Evolutionary conservation across 2,888 invertebrate species (phyloP), one percentile per base, ranked within the genome.

Genomic region (Frankliniella fusca): DNA sequence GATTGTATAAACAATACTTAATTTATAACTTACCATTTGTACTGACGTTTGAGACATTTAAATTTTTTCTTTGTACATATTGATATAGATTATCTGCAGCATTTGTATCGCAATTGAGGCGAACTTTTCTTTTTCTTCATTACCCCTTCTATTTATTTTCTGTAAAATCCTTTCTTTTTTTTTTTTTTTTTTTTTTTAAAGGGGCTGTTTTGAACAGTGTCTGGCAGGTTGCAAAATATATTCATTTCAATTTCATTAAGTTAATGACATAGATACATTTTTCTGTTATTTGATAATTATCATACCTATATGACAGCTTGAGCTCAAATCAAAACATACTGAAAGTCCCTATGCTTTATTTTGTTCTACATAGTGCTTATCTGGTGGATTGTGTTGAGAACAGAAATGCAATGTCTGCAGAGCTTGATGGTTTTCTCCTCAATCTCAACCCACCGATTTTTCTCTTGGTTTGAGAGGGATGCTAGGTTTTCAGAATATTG

Each of bases 401-500:
- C 9, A 27, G 8, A 12, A 9, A 23, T 23, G 70, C 12, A 76
- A 0, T 76, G 23, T 10, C 12, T 8, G 27, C 70, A 76, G 27
- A 76, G 27, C 1, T n/a, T 79, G 3, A 38, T 23, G 23, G 83
- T 83, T 28, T 48, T 61, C 15, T 80, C 49, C 23, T 23, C 18
- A n/a, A 81, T 81, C 54, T 82, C 82, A 48, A 81, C 81, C 84
- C 84, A 84, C 7, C 83, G 82, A 80, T 83, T 84, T 80, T 81
- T 84, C 15, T 83, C 82, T 11, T 15, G 11, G 23, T 50, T 83
- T 50, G 84, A 83, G 65, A 70, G 80, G 20, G 83, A 82, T 48
- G 80, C 80, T 11, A 83, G 27, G 61, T 83, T 84, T 65, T 84
- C 83, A 54, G 82, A 81, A 82, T 82, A 83, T 76, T 84, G 81